phyloP scores from a whole-genome alignment of 1,140 invertebrate species.

The Drosophila orena region DNA sequence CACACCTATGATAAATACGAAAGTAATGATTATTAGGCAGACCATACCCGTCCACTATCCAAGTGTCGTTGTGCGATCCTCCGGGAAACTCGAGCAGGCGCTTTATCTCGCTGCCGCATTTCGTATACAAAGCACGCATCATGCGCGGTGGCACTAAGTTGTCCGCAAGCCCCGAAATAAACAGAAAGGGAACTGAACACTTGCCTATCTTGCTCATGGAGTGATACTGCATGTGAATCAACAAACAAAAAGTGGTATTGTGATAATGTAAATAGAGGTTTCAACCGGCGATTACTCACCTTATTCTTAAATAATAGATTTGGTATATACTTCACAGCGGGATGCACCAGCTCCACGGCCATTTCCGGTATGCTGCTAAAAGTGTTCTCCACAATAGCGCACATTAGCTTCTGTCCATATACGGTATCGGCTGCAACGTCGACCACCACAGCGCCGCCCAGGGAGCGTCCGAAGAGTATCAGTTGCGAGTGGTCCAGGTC shows the following conservation, averaged over 20 bases:
- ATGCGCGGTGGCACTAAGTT: constrained; percentile 93
- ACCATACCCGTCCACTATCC: constrained; percentile 86
- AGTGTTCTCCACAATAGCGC: constrained; percentile 96
- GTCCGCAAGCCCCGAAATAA: constrained; percentile 93
- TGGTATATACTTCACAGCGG: constrained; percentile 90
- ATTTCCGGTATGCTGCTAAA: constrained; percentile 98
- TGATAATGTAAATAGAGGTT: no score
- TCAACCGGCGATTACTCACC: constrained; percentile 84
- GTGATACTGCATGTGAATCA: constrained; percentile 40
- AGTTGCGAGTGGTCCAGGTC: constrained; percentile 95
- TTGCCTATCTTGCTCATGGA: constrained; percentile 88
- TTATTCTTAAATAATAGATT: constrained; percentile 93
- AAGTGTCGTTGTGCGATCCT: constrained; percentile 95
- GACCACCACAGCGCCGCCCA: constrained; percentile 95
- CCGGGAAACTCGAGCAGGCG: constrained; percentile 89
- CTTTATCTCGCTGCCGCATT: constrained; percentile 90
- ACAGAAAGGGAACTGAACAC: constrained; percentile 89
- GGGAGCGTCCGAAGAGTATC: constrained; percentile 96
- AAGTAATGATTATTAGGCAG: no score
- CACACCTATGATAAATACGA: neutral
- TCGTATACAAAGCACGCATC: constrained; percentile 91
- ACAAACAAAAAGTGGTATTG: neutral
- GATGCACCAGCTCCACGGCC: constrained; percentile 91
- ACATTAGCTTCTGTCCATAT: constrained; percentile 91
- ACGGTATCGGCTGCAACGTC: constrained; percentile 91